These are phyloP conservation scores for Hystrix brachyura DNA, from an alignment of 2,113 vertebrate species.

Conservation along the genomic window DNA sequence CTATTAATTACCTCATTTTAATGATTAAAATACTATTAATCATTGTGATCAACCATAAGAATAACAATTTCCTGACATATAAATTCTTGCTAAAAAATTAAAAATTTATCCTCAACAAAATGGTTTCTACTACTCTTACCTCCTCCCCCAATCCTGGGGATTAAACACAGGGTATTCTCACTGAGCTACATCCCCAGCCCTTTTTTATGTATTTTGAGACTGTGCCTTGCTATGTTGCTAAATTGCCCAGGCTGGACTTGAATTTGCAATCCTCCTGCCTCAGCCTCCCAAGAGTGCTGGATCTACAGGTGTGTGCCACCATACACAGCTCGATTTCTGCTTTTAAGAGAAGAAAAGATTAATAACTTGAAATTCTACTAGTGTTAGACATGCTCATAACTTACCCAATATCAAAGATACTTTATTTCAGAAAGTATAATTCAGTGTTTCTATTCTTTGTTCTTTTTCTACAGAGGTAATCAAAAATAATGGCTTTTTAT, in stretches of 20 bases:
- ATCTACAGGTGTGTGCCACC: not conserved
- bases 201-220: not conserved
- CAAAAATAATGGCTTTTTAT: slow-evolving; percentile 22
- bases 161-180: not conserved
- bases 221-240: not conserved
- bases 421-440: slow-evolving; percentile 14
- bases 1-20: not conserved
- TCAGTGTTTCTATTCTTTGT: not conserved
- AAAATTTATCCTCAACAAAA: not conserved
- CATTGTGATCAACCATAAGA: not conserved
- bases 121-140: not conserved
- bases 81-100: not conserved
- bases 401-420: slow-evolving; percentile 15
- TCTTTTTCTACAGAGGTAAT: not conserved
- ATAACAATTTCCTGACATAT: not conserved
- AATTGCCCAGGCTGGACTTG: not conserved
- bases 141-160: not conserved
- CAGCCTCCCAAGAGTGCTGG: not conserved
- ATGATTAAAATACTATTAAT: not conserved
- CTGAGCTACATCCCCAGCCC: not conserved
- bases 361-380: not conserved
- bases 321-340: not conserved
- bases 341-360: not conserved
- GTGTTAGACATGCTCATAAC: not conserved
- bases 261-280: not conserved